phyloP scores from a whole-genome alignment of 2,113 vertebrate genomes.

The Anseranas semipalmata region DNA sequence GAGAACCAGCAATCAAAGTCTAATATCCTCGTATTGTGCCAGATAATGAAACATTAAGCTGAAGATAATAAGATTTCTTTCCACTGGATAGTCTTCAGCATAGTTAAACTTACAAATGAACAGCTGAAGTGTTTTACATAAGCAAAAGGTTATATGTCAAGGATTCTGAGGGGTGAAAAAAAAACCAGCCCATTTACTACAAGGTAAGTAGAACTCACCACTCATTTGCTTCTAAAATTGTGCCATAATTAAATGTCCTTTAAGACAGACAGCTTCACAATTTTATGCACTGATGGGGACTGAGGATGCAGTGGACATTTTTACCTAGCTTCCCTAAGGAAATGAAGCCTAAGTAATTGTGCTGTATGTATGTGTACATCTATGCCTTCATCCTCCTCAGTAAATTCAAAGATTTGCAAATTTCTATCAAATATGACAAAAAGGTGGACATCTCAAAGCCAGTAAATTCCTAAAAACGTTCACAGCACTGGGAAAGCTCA shows the following conservation, averaged over 20 bases:
- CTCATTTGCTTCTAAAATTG: not conserved
- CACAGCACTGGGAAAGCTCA: not conserved
- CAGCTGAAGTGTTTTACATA: constrained; percentile 53
- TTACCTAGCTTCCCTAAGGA: not conserved
- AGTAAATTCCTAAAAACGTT: not conserved
- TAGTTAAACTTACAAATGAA: constrained; percentile 56
- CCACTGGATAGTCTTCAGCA: constrained; percentile 44
- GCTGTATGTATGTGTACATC: not conserved
- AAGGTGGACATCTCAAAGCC: not conserved
- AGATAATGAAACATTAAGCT: constrained; percentile 66
- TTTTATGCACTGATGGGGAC: not conserved
- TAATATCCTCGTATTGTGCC: constrained; percentile 59
- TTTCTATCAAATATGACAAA: not conserved
- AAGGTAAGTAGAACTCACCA: not conserved
- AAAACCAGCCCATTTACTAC: not conserved
- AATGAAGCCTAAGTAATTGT: not conserved
- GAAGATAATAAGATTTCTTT: constrained; percentile 68
- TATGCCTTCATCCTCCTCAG: not conserved
- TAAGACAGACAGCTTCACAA: not conserved
- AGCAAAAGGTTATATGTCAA: constrained; percentile 55
- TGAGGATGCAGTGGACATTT: not conserved
- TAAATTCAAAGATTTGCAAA: not conserved
- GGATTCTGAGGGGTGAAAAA: constrained; percentile 16
- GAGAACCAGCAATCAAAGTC: constrained; percentile 57
- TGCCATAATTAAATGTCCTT: not conserved